Evolutionary conservation across 2,113 vertebrate species (phyloP), one percentile per base, ranked within the genome.

Genomic region (Neogale vison): DNA sequence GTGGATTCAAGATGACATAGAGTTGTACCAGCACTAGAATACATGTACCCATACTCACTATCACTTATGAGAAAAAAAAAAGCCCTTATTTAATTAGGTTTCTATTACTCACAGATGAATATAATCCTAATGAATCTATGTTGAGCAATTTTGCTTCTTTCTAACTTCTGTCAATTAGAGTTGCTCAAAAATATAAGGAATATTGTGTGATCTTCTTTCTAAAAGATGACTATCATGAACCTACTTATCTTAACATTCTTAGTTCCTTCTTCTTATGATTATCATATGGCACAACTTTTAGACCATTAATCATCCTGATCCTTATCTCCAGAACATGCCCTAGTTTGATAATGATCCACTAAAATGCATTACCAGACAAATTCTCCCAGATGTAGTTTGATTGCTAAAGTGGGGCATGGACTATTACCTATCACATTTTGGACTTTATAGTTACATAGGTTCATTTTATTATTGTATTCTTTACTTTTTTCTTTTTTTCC

Each of bases 71-170:
- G 26, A 50, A 39, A 42, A 84, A 52, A 84, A 57, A 52, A 50
- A 15, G 23, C 23, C 6, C 34, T 1, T 63, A 29, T 18, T 71
- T 67, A 91, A 87, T 93, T 88, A 76, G 14, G 11, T n/a, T 93
- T 93, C 52, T 67, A 52, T 97, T 96, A 86, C 36, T 77, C 82
- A 77, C 34, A 77, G 42, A 23, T 95, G 50, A 94, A 92, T 72
- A 20, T 34, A 67, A 20, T 77, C 31, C 17, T 91, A 82, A 52
- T 47, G n/a, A 61, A 86, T 92, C 36, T 45, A 57, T n/a, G 52
- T n/a, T 21, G 24, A 90, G 5, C 26, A 82, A 83, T 45, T 26
- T n/a, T 39, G 7, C 50, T 39, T 85, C 47, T 59, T 77, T 11
- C 5, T 85, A 87, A 88, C 18, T 61, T 91, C 18, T 39, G 34